Evolutionary conservation across 2,888 invertebrate genomes (phyloP), one percentile per base, ranked within the genome.

Genomic region (Mimumesa dahlbomi): DNA sequence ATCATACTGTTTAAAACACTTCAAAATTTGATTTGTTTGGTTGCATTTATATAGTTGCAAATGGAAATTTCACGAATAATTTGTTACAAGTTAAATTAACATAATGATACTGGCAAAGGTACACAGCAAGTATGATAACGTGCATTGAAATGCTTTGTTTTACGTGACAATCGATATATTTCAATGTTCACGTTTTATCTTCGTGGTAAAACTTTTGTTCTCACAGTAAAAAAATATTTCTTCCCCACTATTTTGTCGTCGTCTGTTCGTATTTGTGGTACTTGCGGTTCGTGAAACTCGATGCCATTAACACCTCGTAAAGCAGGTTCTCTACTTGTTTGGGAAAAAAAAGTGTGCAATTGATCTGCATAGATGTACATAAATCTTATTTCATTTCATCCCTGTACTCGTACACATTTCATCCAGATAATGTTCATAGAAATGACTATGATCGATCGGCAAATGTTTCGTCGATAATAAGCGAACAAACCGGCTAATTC

Each of bases 271-370:
- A 36, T 14, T 36, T 21, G 53, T 46, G 63, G 54, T 58, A 38
- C 53, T 38, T 67, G 62, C 2, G 54, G 61, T 48, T 50, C 54
- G 18, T 57, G 62, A 66, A 72, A 66, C 52, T 45, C 13, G 61
- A 66, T 34, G 25, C 52, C 42, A 45, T 45, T 57, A 53, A 40
- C 45, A 59, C 53, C 42, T 54, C 38, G 21, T 16, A 9, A 25
- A 38, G 31, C 31, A 49, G 48, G 43, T 48, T 53, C 36, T 48
- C 38, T 21, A 45, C 7, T 31, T 25, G 25, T 56, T 31, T 18
- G 11, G 21, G 49, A 19, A 14, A 5, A 2, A 21, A 5, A 2
- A 21, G 11, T 45, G 4, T 45, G n/a, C 3, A n/a, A 7, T 7
- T 9, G n/a, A 11, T 34, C 25, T 7, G 25, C 7, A 7, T 25